Percentiles rank a stretch among this genome's conserved stretches.
Conservation (phyloP, 1,140 invertebrate species). For the Bombus polaris region DNA sequence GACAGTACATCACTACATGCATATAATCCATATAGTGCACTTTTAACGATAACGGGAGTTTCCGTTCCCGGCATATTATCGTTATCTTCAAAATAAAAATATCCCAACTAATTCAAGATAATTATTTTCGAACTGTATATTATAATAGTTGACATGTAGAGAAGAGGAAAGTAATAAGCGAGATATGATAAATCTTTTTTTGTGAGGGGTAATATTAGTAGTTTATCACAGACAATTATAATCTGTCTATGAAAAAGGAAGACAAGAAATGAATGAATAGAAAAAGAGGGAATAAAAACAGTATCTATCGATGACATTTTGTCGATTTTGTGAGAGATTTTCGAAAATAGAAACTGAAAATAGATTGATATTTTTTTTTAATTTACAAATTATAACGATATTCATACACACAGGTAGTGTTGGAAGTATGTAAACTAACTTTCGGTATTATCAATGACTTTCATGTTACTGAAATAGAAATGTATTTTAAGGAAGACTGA, state of each 20-base stretch:
- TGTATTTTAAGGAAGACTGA: conserved; percentile 45
- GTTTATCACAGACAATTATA: too few species aligned
- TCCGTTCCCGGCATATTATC: background rate
- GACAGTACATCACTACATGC: background rate
- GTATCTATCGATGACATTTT: background rate
- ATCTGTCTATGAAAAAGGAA: background rate
- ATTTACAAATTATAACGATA: background rate
- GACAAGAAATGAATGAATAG: background rate
- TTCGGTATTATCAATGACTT: conserved; percentile 20
- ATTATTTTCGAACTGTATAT: background rate
- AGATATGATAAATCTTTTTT: background rate
- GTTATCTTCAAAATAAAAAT: conserved; percentile 15
- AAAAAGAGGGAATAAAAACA: background rate
- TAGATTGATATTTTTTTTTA: background rate
- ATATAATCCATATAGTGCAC: background rate
- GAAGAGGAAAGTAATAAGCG: background rate
- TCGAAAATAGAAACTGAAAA: background rate
- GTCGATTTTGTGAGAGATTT: background rate
- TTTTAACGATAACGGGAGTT: background rate
- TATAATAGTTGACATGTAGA: background rate
- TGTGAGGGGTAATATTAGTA: background rate
- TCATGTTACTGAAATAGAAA: conserved; percentile 21
- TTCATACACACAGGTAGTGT: background rate
- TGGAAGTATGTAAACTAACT: background rate
- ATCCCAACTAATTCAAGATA: background rate